A percentile compares a stretch with the other conserved stretches of the same genome.
These are phyloP conservation scores for Caenorhabditis wallacei DNA, from an alignment of 2,888 invertebrate species.

Conservation along the genomic window DNA sequence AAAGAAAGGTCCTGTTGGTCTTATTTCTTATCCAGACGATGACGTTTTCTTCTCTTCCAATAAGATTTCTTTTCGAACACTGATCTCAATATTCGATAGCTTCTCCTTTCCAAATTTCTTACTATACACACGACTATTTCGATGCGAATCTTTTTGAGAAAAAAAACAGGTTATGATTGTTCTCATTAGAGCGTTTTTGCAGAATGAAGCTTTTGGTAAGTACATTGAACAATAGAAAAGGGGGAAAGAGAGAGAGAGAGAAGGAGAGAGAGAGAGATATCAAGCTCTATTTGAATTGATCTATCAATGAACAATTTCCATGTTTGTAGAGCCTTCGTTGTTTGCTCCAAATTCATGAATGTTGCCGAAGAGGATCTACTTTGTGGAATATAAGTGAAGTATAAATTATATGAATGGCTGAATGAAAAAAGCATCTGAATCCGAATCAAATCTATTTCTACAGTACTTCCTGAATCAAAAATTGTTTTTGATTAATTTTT, in stretches of 20 bases:
- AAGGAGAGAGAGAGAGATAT: neutral
- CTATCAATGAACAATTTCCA: neutral
- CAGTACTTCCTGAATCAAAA: too few relatives aligned
- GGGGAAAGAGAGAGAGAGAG: too few relatives aligned
- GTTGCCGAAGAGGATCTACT: neutral
- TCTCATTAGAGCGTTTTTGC: constrained; percentile 15
- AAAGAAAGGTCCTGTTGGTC: constrained; percentile 42
- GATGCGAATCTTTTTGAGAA: constrained; percentile 35
- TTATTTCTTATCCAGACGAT: constrained; percentile 23
- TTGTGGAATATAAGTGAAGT: neutral
- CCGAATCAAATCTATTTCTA: too few relatives aligned
- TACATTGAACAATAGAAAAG: constrained; percentile 6
- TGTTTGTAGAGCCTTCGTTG: neutral
- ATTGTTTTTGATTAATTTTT: too few relatives aligned
- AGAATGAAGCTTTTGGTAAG: neutral
- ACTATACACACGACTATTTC: constrained; percentile 36
- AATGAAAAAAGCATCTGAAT: too few relatives aligned
- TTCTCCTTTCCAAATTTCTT: constrained; percentile 18
- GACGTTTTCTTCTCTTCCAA: constrained; percentile 27
- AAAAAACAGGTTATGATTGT: constrained; percentile 27
- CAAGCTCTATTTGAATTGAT: constrained; percentile 12
- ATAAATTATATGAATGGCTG: too few relatives aligned
- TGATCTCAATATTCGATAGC: constrained; percentile 30
- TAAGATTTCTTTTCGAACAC: constrained; percentile 37
- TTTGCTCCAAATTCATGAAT: neutral